Percentiles rank a stretch among this genome's conserved stretches.
phyloP scores from a whole-genome alignment of 1,140 invertebrate species.

The Phthorimaea operculella region DNA sequence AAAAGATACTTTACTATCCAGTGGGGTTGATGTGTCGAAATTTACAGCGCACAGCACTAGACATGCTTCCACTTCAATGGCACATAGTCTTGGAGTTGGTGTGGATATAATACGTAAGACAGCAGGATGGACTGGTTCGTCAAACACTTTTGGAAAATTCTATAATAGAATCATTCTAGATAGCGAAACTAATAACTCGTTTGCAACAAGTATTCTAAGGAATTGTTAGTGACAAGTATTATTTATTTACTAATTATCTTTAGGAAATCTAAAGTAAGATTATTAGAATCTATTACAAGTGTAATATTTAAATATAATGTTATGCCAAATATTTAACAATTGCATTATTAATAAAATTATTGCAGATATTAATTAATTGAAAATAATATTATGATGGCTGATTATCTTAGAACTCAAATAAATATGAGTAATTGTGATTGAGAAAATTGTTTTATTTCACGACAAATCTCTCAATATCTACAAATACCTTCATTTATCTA shows the following conservation, averaged over 20 bases:
- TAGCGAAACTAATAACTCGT: not conserved
- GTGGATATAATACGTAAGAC: constrained; percentile 18
- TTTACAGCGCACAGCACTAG: constrained; percentile 25
- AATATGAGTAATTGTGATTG: not conserved
- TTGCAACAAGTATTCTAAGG: not conserved
- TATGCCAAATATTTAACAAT: not conserved
- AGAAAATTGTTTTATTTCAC: not conserved
- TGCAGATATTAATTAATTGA: not conserved
- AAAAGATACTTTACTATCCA: not conserved
- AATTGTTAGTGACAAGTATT: not conserved
- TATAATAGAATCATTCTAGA: constrained; percentile 10
- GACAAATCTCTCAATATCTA: constrained; percentile 1
- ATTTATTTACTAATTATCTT: not conserved
- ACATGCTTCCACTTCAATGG: constrained; percentile 23
- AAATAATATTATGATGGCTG: not conserved
- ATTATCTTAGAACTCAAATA: not conserved
- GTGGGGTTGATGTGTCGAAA: constrained; percentile 14
- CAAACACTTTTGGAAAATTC: constrained; percentile 18
- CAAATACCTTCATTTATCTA: not conserved
- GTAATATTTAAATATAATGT: not conserved
- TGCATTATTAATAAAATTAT: not conserved
- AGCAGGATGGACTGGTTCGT: constrained; percentile 18
- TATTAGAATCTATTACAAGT: too few relatives aligned
- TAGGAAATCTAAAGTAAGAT: not conserved
- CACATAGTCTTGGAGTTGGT: constrained; percentile 15